Evolutionary conservation across 2,797 vertebrate genomes (phyloP).

Genomic region (Phataginus tetradactyla): DNA sequence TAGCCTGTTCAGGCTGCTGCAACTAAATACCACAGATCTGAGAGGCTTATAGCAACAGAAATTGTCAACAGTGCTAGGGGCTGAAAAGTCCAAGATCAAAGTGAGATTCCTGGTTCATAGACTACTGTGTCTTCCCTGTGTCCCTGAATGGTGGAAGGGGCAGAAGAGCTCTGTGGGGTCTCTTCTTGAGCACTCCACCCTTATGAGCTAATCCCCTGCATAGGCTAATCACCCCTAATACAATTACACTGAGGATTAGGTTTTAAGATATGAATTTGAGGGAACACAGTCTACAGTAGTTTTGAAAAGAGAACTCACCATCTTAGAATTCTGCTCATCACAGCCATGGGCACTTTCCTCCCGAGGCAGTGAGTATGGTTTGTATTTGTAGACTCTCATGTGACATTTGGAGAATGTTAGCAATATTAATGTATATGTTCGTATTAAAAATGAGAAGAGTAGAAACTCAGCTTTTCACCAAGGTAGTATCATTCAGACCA

Average conservation of each 20-base stretch:
- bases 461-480: not conserved
- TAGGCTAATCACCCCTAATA: not conserved
- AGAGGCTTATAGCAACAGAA: not conserved
- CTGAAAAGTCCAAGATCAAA: not conserved
- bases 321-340: not conserved
- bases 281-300: not conserved
- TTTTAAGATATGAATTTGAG: not conserved
- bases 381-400: not conserved
- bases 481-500: not conserved
- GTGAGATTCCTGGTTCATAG: not conserved
- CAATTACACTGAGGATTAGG: not conserved
- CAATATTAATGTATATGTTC: not conserved
- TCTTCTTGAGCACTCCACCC: not conserved
- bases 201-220: not conserved
- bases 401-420: not conserved
- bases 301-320: too few relatives aligned
- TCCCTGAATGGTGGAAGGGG: not conserved
- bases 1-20: not conserved
- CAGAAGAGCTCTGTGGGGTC: fast-evolving
- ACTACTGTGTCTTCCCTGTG: too few relatives aligned
- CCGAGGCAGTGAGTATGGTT: not conserved
- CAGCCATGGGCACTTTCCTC: not conserved
- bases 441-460: not conserved
- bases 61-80: not conserved
- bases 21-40: not conserved